Evolutionary conservation across 2,113 vertebrate genomes (phyloP).

Genomic region (Mungos mungo): DNA sequence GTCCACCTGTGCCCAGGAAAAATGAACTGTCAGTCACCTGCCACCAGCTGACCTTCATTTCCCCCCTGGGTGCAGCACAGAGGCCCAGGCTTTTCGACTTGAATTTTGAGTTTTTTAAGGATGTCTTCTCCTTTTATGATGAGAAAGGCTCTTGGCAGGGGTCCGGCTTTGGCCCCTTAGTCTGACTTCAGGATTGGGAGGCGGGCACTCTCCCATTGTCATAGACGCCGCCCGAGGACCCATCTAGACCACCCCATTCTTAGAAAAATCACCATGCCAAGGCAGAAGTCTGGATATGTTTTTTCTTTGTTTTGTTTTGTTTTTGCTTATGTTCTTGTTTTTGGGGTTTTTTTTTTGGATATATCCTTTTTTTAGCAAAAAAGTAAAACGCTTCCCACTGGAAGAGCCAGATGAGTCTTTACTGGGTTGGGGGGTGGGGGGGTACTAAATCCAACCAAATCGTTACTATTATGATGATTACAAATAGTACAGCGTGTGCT

Average conservation of each 20-base stretch:
- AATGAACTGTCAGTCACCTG: too few relatives aligned
- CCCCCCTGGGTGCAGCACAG: rapidly evolving
- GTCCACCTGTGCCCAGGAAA: neutral
- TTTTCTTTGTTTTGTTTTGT: neutral
- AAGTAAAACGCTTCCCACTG: constrained; percentile 55
- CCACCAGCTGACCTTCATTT: neutral
- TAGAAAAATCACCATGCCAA: neutral
- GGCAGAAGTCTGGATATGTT: neutral
- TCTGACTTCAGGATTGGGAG: neutral
- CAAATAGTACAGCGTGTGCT: neutral
- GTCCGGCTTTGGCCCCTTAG: neutral
- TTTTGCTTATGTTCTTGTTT: neutral
- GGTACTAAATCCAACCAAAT: neutral
- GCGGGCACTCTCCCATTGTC: neutral
- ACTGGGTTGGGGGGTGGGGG: neutral
- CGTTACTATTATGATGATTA: neutral
- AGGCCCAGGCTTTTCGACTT: neutral
- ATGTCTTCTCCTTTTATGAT: neutral
- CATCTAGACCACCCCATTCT: neutral
- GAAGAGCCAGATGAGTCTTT: constrained; percentile 39
- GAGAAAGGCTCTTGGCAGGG: neutral
- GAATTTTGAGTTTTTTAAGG: neutral
- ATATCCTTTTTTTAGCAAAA: constrained; percentile 55
- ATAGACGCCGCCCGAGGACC: neutral
- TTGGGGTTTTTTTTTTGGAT: neutral